These are phyloP conservation scores for Uropsilus gracilis DNA, from an alignment of 2,113 vertebrate genomes.

Conservation along the genomic window DNA sequence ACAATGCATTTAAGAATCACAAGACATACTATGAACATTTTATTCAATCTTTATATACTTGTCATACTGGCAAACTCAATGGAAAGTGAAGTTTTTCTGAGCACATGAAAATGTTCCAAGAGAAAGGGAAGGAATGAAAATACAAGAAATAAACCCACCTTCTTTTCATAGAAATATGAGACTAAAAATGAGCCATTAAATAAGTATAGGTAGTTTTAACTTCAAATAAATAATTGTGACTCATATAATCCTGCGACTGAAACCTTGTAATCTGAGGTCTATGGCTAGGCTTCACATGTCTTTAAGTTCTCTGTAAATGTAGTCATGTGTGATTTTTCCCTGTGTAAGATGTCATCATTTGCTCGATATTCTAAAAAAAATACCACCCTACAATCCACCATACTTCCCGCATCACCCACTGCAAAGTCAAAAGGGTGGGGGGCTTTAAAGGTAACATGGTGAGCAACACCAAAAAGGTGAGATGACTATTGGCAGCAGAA, in stretches of 20 bases:
- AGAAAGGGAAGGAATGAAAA: not conserved
- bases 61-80: not conserved
- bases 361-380: conserved; percentile 1
- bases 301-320: not conserved
- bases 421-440: not conserved
- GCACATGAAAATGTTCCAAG: not conserved
- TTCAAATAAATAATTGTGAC: conserved; percentile 25
- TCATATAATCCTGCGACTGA: not conserved
- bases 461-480: not conserved
- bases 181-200: not conserved
- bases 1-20: not conserved
- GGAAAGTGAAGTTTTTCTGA: not conserved
- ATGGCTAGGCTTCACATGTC: not conserved
- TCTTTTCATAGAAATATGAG: not conserved
- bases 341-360: not conserved
- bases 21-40: not conserved
- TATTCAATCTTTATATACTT: conserved; percentile 30
- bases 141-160: not conserved
- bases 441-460: not conserved
- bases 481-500: not conserved
- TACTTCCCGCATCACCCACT: not conserved
- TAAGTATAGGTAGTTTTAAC: not conserved
- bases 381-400: not conserved
- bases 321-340: not conserved
- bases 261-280: not conserved